phyloP scores from a whole-genome alignment of 2,888 invertebrate genomes.

The Phengaris arion region DNA sequence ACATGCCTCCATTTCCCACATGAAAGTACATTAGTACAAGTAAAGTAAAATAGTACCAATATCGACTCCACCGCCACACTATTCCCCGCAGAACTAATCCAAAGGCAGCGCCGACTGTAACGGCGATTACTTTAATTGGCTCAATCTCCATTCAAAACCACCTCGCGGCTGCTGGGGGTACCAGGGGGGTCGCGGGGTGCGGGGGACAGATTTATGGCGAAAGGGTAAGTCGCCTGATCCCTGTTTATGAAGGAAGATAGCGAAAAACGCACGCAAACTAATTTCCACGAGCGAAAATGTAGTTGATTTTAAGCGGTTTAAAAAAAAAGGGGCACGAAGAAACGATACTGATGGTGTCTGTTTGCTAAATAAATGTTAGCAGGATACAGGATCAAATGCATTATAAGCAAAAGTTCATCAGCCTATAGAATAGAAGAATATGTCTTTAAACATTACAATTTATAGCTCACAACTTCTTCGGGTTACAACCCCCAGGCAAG shows the following conservation, averaged over 20 bases:
- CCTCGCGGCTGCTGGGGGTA: constrained; percentile 56
- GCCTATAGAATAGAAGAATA: too few relatives aligned
- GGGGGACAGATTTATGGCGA: constrained; percentile 73
- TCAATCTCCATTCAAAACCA: constrained; percentile 82
- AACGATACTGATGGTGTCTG: too few relatives aligned
- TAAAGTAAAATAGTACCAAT: constrained; percentile 29
- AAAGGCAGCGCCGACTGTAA: constrained; percentile 84
- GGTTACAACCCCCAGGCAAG: too few relatives aligned
- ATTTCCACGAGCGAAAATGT: constrained; percentile 30
- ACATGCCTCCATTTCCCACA: too few relatives aligned
- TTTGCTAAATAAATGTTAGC: too few relatives aligned
- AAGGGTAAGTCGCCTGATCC: constrained; percentile 76
- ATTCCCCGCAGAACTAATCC: constrained; percentile 79
- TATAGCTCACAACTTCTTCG: too few relatives aligned
- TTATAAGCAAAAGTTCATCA: too few relatives aligned
- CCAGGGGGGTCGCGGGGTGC: constrained; percentile 40
- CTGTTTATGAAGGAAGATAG: constrained; percentile 78
- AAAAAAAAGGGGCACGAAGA: neutral
- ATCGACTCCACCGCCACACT: constrained; percentile 48
- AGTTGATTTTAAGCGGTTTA: neutral
- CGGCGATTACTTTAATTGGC: constrained; percentile 86
- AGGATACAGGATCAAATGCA: too few relatives aligned
- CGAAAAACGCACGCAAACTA: constrained; percentile 56
- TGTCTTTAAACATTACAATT: too few relatives aligned
- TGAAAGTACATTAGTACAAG: neutral